Percentiles rank a stretch among this genome's conserved stretches.
Evolutionary conservation across 2,888 invertebrate species (phyloP).

Genomic region (Perizoma affinitatum): DNA sequence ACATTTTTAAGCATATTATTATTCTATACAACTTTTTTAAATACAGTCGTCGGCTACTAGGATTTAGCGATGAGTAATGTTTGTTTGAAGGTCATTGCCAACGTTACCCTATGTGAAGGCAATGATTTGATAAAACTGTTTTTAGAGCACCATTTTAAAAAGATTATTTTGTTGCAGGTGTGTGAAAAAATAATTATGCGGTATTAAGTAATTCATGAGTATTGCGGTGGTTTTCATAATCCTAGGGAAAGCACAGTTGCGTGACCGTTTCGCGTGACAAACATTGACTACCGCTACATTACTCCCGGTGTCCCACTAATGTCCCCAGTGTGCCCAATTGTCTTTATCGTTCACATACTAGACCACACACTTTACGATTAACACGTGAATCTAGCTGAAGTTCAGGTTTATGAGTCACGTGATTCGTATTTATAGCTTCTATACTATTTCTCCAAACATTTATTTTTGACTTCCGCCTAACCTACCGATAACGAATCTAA

Average conservation of each 20-base stretch:
- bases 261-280: conserved; percentile 74
- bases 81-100: conserved; percentile 28
- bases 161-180: neutral
- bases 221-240: conserved; percentile 53
- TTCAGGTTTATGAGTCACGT: conserved; percentile 14
- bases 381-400: conserved; percentile 37
- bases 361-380: conserved; percentile 42
- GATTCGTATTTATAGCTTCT: conserved; percentile 20
- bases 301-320: conserved; percentile 60
- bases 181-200: conserved; percentile 2
- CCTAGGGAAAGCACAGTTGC: conserved; percentile 66
- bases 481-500: conserved; percentile 19
- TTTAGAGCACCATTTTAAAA: neutral
- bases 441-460: conserved; percentile 14
- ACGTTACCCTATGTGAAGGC: conserved; percentile 13
- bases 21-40: conserved; percentile 15
- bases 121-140: conserved; percentile 11
- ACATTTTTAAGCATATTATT: conserved; percentile 31
- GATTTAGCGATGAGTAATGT: conserved; percentile 35
- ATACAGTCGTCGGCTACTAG: conserved; percentile 19
- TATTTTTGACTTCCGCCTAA: conserved; percentile 22
- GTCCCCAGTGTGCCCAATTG: conserved; percentile 62
- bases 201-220: conserved; percentile 60
- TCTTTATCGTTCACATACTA: conserved; percentile 46
- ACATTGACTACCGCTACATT: conserved; percentile 53